Evolutionary conservation across 2,797 vertebrate genomes (phyloP), one percentile per base, ranked within the genome.

Genomic region (Antennarius maculatus): DNA sequence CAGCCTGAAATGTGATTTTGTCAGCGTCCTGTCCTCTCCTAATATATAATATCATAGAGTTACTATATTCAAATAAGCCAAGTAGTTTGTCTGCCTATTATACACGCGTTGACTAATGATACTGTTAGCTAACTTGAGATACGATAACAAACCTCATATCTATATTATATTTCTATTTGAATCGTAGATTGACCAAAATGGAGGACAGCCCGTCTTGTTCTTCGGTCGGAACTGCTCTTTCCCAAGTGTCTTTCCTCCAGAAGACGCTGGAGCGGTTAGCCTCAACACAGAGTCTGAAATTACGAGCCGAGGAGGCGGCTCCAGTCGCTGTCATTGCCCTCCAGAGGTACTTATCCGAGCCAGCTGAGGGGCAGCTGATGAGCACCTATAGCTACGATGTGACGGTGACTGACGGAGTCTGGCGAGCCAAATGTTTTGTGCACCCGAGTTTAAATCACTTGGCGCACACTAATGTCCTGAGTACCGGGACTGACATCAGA

Each of bases 351-450:
- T 46, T 96, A 55, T 87, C 90, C 0, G 91, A 88, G 29, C 69
- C 71, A 3, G 14, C 23, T 0, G 79, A 80, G 0, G 68, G 41
- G 0, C 59, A 73, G 37, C 71, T 50, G 41, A 43, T 7, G 0
- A 71, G 90, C 61, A 83, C 67, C 61, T 96, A 94, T 81, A 91
- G 79, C 82, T 98, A 95, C 74, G 97, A 98, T 12, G 56, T 97
- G 76, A 97, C 93, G 0, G 17, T 97, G 6, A 93, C 92, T 0
- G 95, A 97, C 12, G 95, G 96, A 5, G 65, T 69, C 0, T 91
- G 79, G 69, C 71, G 70, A 49, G 86, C 90, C 14, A 96, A 94
- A 5, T 97, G 95, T 71, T 73, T 80, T 53, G 80, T 97, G 16
- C 85, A 91, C 39, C 77, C 90, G 0, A 45, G 53, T 17, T 85